Base-by-base conservation (phyloP, 1,140 invertebrate genomes). In the Dendroctonus valens region DNA sequence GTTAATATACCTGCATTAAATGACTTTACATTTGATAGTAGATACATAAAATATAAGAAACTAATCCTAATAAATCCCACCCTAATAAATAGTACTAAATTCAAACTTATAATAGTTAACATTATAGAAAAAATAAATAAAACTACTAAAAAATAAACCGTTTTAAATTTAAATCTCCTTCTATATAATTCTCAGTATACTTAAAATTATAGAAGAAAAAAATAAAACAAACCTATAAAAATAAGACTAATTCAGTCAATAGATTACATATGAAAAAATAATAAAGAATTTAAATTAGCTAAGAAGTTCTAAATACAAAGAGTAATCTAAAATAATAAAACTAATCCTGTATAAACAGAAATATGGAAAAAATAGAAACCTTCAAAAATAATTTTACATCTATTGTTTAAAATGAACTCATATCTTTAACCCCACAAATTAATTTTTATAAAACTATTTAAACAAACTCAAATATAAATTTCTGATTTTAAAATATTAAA, bases 391-490 rank as follows among this genome's bases (percentile, higher is more conserved):
- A 71, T 77, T 63, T 71, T 69, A 73, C 83, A 0, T 81, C 84
- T 86, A 83, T 85, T 83, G 59, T 77, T 78, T 75, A 80, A 78
- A 76, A 80, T 84, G 79, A 83, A n/a, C n/a, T n/a, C n/a, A n/a
- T n/a, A n/a, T n/a, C n/a, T n/a, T n/a, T n/a, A n/a, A n/a, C n/a
- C n/a, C 67, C 69, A 80, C 83, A 84, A 83, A 84, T 83, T 83
- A 83, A 78, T 84, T 81, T 75, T 82, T n/a, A n/a, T 84, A 84
- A 83, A 85, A 84, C 81, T 82, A 84, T 82, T 81, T 82, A 83
- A 83, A 79, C 76, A 81, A 79, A 81, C n/a, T 76, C 76, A 76
- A 81, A 75, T 81, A 76, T 70, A 79, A 78, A 75, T 72, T 81
- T 79, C 73, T 77, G 72, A 74, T 82, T 81, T 77, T 85, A 75